Evolutionary conservation across 2,888 invertebrate genomes (phyloP).

Genomic region (Mesopsocus fuscifrons): DNA sequence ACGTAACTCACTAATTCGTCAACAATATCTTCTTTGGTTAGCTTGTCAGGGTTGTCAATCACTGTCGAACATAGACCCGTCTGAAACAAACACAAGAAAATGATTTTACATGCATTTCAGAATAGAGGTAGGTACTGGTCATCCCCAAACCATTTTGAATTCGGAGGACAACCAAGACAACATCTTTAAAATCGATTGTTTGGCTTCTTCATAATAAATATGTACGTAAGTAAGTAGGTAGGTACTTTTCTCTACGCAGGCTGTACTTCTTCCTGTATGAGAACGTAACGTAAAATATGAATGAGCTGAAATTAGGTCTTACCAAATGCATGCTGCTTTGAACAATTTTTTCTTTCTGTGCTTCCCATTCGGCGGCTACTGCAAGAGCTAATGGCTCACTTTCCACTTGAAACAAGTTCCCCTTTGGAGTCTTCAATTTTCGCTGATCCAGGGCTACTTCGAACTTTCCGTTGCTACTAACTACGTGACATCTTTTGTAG

Average conservation of each 20-base stretch:
- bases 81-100: conserved; percentile 34
- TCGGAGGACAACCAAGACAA: no score
- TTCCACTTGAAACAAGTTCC: conserved; percentile 51
- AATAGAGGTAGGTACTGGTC: no score
- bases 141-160: no score
- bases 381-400: conserved; percentile 82
- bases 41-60: conserved; percentile 78
- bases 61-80: conserved; percentile 80
- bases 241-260: no score
- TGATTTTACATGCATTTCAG: no score
- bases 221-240: no score
- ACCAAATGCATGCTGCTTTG: conserved; percentile 80
- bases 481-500: conserved; percentile 50
- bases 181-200: no score
- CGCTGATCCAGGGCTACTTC: conserved; percentile 78
- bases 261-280: no score
- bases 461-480: conserved; percentile 48
- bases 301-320: no score
- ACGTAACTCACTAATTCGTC: conserved; percentile 60
- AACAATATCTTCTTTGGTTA: conserved; percentile 54
- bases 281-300: no score
- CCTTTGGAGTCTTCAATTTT: conserved; percentile 78
- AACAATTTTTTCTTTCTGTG: conserved; percentile 57
- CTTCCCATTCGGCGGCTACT: conserved; percentile 87
- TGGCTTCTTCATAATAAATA: no score